Percentiles rank a stretch among this genome's conserved stretches.
These are phyloP conservation scores for Tetrapedia diversipes DNA, from an alignment of 2,888 invertebrate genomes.

Conservation along the genomic window DNA sequence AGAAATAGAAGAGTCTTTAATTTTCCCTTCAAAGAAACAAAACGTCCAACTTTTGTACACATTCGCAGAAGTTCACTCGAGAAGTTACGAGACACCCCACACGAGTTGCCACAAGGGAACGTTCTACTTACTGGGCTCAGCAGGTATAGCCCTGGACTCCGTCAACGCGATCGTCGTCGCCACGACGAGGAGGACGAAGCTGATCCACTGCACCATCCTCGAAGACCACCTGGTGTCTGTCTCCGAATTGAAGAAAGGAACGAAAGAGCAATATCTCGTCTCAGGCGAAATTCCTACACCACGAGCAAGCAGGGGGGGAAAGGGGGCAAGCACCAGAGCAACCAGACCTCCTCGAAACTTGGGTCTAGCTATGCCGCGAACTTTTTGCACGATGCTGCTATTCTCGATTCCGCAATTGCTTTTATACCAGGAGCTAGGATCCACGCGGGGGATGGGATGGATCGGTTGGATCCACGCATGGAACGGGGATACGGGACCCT, in stretches of 20 bases:
- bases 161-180: constrained; percentile 83
- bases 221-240: background rate
- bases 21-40: too few relatives aligned
- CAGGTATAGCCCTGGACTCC: constrained; percentile 69
- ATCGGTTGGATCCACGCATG: constrained; percentile 49
- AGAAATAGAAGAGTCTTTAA: too few relatives aligned
- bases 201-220: constrained; percentile 66
- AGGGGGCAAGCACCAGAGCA: constrained; percentile 51
- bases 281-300: too few relatives aligned
- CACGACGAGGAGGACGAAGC: constrained; percentile 80
- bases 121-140: constrained; percentile 69
- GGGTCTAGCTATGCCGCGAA: constrained; percentile 56
- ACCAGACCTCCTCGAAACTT: background rate
- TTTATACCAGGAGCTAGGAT: constrained; percentile 74
- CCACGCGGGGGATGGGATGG: constrained; percentile 60
- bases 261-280: too few relatives aligned
- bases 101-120: too few relatives aligned
- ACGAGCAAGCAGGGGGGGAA: too few relatives aligned
- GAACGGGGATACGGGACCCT: constrained; percentile 62
- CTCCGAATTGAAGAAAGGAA: too few relatives aligned
- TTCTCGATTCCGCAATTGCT: constrained; percentile 74
- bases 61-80: too few relatives aligned
- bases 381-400: constrained; percentile 69
- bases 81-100: too few relatives aligned
- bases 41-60: too few relatives aligned